These are phyloP conservation scores for Umimayanthus chanpuru DNA, from an alignment of 92 coral and sea anemone genomes.

Conservation along the genomic window DNA sequence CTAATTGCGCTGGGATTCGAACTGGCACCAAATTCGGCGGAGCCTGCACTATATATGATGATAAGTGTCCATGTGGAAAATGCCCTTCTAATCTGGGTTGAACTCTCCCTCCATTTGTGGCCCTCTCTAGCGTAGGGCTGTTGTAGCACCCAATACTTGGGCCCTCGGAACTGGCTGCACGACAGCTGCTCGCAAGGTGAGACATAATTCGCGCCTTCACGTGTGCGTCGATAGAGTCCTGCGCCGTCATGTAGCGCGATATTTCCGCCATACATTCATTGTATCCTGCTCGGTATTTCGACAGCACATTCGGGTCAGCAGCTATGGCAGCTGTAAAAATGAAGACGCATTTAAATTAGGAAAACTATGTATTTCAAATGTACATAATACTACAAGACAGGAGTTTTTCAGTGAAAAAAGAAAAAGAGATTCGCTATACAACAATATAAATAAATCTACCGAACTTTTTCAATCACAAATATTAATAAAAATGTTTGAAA, in stretches of 20 bases:
- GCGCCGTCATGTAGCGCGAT: slow-evolving; percentile 56
- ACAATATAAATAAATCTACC: too few relatives aligned
- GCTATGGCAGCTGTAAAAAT: slow-evolving; percentile 39
- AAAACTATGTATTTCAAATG: background rate
- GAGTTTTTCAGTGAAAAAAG: background rate
- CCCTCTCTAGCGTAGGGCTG: background rate
- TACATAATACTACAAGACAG: background rate
- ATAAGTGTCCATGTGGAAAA: background rate
- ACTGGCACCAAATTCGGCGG: background rate
- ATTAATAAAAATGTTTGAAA: too few relatives aligned
- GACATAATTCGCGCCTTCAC: slow-evolving; percentile 59
- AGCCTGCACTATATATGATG: slow-evolving; percentile 4
- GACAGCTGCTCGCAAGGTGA: slow-evolving; percentile 55
- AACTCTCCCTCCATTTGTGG: background rate
- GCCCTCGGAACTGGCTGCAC: background rate
- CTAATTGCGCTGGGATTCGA: background rate
- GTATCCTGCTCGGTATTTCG: slow-evolving; percentile 71
- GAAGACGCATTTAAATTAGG: background rate
- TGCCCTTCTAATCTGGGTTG: background rate
- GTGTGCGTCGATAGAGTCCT: slow-evolving; percentile 56
- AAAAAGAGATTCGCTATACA: too few relatives aligned
- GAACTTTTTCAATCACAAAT: too few relatives aligned
- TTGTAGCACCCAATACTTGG: background rate
- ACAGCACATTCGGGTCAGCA: slow-evolving; percentile 53
- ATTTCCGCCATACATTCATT: slow-evolving; percentile 70